Percentiles rank a stretch among this genome's conserved stretches.
These are phyloP conservation scores for Steinernema scapterisci DNA, from an alignment of 2,888 invertebrate genomes.

Conservation along the genomic window DNA sequence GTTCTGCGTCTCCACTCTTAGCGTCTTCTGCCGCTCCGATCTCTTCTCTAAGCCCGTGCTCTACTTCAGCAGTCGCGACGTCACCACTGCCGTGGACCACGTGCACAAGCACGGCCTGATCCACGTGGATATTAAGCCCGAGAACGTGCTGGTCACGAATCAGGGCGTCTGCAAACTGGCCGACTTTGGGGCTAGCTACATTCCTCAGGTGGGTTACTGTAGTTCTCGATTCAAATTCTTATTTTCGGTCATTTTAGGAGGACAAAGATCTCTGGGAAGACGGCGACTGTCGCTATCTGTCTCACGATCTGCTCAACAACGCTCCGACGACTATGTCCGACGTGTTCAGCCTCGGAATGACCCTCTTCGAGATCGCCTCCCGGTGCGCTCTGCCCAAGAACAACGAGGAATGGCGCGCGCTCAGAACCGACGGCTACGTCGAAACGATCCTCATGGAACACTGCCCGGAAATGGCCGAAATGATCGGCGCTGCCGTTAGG, in stretches of 20 bases:
- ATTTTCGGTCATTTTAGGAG: constrained; percentile 12
- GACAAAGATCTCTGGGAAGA: constrained; percentile 29
- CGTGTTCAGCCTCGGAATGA: constrained; percentile 36
- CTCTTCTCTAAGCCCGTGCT: constrained; percentile 11
- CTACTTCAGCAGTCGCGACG: not conserved
- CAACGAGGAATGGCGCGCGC: not conserved
- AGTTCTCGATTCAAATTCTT: not conserved
- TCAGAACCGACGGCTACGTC: not conserved
- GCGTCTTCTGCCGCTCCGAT: constrained; percentile 7
- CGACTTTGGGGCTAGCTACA: constrained; percentile 74
- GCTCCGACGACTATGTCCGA: constrained; percentile 31
- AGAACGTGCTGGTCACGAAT: constrained; percentile 76
- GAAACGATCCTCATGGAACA: not conserved
- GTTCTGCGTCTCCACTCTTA: constrained; percentile 12
- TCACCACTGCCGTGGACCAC: constrained; percentile 75
- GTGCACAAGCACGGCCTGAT: constrained; percentile 68
- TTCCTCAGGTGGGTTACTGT: constrained; percentile 1
- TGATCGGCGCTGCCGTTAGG: constrained; percentile 7
- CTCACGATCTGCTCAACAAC: constrained; percentile 34
- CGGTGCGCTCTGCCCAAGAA: not conserved
- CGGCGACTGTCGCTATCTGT: constrained; percentile 36
- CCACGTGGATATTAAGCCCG: constrained; percentile 69
- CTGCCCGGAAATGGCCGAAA: constrained; percentile 20
- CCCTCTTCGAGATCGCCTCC: constrained; percentile 31
- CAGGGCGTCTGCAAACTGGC: constrained; percentile 76